These are phyloP conservation scores for Rhyacophila brunnea DNA, from an alignment of 1,140 invertebrate genomes.

Conservation along the genomic window DNA sequence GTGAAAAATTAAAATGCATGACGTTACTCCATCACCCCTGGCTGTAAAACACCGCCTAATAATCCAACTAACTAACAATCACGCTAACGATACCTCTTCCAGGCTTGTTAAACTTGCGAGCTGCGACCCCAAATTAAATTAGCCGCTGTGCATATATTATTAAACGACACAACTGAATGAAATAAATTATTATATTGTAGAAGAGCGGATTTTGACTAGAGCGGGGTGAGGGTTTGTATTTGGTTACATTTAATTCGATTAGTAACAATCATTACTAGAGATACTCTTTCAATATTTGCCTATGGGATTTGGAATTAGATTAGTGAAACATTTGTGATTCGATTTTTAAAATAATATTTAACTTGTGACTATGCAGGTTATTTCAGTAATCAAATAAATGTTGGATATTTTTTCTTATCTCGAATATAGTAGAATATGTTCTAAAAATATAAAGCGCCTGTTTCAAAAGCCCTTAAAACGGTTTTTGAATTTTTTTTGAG, in stretches of 20 bases:
- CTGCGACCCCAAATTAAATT: slow-evolving; percentile 14
- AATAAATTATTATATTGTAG: no score
- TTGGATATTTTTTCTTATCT: no score
- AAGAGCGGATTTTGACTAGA: not conserved
- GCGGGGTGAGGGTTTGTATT: slow-evolving; percentile 9
- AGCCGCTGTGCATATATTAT: slow-evolving; percentile 21
- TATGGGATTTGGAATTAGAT: not conserved
- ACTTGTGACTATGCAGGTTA: no score
- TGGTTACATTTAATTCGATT: slow-evolving; percentile 20
- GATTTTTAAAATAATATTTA: no score
- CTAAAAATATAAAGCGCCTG: no score
- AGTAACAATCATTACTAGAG: not conserved
- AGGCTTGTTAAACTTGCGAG: slow-evolving; percentile 18
- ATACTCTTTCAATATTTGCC: no score
- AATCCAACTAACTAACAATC: slow-evolving; percentile 35
- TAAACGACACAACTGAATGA: slow-evolving; percentile 10
- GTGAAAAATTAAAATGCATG: no score
- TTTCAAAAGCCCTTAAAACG: no score
- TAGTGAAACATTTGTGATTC: not conserved
- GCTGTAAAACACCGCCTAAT: not conserved
- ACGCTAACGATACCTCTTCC: slow-evolving; percentile 35
- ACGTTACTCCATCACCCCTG: no score
- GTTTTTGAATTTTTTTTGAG: no score
- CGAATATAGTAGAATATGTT: no score
- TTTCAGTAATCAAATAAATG: no score